Percentiles rank a stretch among this genome's conserved stretches.
Evolutionary conservation across 2,888 invertebrate genomes (phyloP).

Genomic region (Scaptomyza tumidula): DNA sequence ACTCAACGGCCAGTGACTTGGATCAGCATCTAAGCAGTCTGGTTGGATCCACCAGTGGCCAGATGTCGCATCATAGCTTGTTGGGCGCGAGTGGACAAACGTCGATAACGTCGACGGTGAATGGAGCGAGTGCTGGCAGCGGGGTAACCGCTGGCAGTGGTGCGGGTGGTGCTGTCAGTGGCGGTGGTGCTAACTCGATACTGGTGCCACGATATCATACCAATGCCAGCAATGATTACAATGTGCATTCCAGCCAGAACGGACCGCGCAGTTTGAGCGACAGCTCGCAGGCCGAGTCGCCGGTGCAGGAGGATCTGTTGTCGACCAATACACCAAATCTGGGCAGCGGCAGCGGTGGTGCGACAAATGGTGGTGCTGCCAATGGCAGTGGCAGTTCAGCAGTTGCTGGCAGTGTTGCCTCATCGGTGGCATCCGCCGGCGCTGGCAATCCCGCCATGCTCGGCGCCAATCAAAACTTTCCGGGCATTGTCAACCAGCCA

Average conservation of each 20-base stretch:
- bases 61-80: constrained; percentile 85
- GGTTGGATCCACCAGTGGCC: constrained; percentile 86
- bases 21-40: constrained; percentile 90
- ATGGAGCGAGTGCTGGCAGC: constrained; percentile 72
- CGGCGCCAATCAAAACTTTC: constrained; percentile 84
- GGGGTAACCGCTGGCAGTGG: constrained; percentile 57
- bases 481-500: constrained; percentile 86
- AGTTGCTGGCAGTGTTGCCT: constrained; percentile 55
- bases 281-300: constrained; percentile 93
- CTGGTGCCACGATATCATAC: constrained; percentile 88
- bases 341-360: constrained; percentile 85
- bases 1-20: constrained; percentile 90
- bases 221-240: constrained; percentile 87
- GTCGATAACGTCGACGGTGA: constrained; percentile 83
- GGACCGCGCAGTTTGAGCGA: constrained; percentile 92
- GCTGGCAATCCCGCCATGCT: constrained; percentile 74
- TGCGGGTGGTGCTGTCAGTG: constrained; percentile 52
- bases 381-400: constrained; percentile 81
- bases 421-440: constrained; percentile 49
- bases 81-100: constrained; percentile 84
- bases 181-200: constrained; percentile 83
- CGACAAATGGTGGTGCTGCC: constrained; percentile 55
- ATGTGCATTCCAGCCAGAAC: constrained; percentile 86
- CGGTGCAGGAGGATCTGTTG: constrained; percentile 91
- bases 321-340: constrained; percentile 88